Base-by-base conservation (phyloP, 1,140 invertebrate species). In the Globodera rostochiensis region DNA sequence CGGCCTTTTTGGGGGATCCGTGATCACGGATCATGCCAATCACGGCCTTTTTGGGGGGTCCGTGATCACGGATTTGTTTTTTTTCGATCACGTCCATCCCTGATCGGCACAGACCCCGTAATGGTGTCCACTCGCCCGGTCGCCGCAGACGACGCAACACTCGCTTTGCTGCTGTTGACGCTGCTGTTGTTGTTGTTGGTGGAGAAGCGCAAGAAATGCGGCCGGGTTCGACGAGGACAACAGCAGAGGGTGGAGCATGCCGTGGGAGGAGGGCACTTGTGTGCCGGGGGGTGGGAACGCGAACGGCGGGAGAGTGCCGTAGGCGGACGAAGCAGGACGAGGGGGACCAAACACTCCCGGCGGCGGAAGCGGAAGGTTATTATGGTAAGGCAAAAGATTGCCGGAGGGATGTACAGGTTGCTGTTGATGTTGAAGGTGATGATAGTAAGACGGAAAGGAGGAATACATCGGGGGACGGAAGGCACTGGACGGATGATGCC, bases 101-200 rank as follows among this genome's bases (percentile, higher is more conserved):
- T 25, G 25, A 25, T 25, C 25, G 36, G 36, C 36, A 36, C 36
- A 15, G 8, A 76, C 77, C 64, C 77, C 77, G 49, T 78, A 78
- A 78, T 78, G 78, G 60, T 80, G 71, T 25, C 78, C 78, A 46
- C 71, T 73, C 45, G 80, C 80, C 75, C 69, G 66, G 79, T 81
- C 78, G 57, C 80, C 81, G 69, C 81, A 82, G 13, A 82, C 81
- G n/a, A 70, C 60, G 70, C 81, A 82, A 19, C 13, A 70, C 46
- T 82, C 81, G 11, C 66, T 47, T 15, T 78, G 47, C 25, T 77
- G 77, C 36, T 36, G 25, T 25, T 25, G 25, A 25, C 25, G 36
- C 36, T 36, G 25, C 2, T 36, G 25, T 36, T 36, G 36, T 36
- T 36, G 36, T 69, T 78, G 77, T 6, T 78, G 77, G 25, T 78